Conservation (phyloP, 2,888 invertebrate genomes). For the Andrena camellia region DNA sequence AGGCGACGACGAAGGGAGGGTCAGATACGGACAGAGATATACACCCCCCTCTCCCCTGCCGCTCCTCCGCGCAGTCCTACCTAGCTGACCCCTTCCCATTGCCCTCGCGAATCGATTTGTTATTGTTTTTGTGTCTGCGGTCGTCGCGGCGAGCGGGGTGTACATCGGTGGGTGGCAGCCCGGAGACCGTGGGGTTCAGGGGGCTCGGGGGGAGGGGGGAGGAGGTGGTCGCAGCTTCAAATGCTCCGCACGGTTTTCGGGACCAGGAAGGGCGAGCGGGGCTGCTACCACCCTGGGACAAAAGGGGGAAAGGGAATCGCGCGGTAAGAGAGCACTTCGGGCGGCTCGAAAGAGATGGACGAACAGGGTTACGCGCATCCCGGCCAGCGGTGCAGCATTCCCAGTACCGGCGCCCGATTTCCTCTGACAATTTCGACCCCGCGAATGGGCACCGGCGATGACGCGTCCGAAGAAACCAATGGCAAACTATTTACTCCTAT, state of each 20-base stretch:
- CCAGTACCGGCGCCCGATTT: no score
- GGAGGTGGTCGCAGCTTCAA: constrained; percentile 62
- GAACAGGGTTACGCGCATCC: constrained; percentile 57
- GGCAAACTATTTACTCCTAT: no score
- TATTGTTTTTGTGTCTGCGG: constrained; percentile 85
- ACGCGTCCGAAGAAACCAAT: no score
- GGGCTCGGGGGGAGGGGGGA: neutral
- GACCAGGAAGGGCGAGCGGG: constrained; percentile 61
- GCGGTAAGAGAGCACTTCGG: constrained; percentile 54
- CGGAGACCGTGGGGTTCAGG: constrained; percentile 36
- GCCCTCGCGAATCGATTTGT: constrained; percentile 84
- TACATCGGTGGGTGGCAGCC: constrained; percentile 65
- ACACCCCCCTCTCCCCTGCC: constrained; percentile 34
- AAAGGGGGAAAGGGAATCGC: constrained; percentile 50
- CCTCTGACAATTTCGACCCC: no score
- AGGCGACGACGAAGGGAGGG: constrained; percentile 44
- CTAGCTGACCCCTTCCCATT: constrained; percentile 80
- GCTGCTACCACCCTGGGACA: constrained; percentile 46
- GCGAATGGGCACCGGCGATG: no score
- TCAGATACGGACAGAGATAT: constrained; percentile 47
- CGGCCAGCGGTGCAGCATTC: constrained; percentile 65
- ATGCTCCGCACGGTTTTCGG: constrained; percentile 69
- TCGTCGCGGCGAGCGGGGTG: constrained; percentile 78
- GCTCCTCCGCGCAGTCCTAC: constrained; percentile 67
- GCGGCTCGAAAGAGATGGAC: constrained; percentile 59